Evolutionary conservation across 2,797 vertebrate species (phyloP).

Genomic region (Trematomus bernacchii): DNA sequence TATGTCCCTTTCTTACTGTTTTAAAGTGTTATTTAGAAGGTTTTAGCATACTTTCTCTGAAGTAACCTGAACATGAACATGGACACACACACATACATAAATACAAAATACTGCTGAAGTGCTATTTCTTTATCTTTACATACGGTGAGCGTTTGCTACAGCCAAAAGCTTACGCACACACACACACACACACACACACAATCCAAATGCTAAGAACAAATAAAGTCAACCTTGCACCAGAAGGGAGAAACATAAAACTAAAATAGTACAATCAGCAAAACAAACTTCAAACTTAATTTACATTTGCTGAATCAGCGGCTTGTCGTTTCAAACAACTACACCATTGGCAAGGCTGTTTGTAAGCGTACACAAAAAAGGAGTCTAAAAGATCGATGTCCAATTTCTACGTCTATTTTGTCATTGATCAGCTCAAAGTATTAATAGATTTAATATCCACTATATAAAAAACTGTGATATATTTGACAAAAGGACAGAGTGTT

Average conservation of each 20-base stretch:
- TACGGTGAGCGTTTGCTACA: slow-evolving; percentile 5
- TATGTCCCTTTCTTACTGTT: slow-evolving; percentile 31
- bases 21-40: slow-evolving; percentile 5
- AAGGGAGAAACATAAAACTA: background rate
- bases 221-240: background rate
- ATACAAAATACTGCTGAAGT: background rate
- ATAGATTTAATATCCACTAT: background rate
- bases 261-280: slow-evolving; percentile 31
- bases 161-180: background rate
- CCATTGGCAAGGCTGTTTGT: slow-evolving; percentile 8
- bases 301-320: slow-evolving; percentile 28
- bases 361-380: background rate
- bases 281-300: slow-evolving; percentile 1
- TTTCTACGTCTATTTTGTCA: slow-evolving; percentile 9
- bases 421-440: background rate
- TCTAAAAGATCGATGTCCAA: background rate
- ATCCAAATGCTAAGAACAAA: slow-evolving; percentile 10
- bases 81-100: background rate
- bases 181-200: background rate
- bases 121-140: slow-evolving; percentile 19
- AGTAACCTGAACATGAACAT: too few relatives aligned
- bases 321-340: slow-evolving; percentile 10
- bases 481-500: slow-evolving; percentile 1
- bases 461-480: slow-evolving; percentile 5
- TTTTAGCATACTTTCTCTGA: slow-evolving; percentile 28